phyloP scores from a whole-genome alignment of 2,888 invertebrate genomes.

The Xanthostigma xanthostigma region DNA sequence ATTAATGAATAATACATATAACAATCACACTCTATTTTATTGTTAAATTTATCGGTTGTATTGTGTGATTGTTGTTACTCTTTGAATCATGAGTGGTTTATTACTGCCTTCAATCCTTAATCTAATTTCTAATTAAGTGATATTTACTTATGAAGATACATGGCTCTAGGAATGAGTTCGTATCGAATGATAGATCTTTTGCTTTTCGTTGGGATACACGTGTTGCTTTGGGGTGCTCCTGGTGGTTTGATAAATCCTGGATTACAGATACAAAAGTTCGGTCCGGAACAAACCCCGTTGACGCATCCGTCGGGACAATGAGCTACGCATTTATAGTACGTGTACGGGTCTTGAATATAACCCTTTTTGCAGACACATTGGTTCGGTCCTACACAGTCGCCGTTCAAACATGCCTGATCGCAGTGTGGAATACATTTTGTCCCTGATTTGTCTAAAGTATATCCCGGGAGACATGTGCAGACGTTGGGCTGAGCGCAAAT shows the following conservation, averaged over 20 bases:
- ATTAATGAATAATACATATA: too few species aligned
- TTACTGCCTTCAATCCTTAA: too few species aligned
- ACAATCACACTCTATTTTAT: too few species aligned
- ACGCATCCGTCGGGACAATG: slow-evolving; percentile 54
- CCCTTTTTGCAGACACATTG: slow-evolving; percentile 23
- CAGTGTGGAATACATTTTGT: slow-evolving; percentile 28
- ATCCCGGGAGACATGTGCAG: slow-evolving; percentile 17
- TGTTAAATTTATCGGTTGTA: too few species aligned
- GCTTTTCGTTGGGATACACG: slow-evolving; percentile 30
- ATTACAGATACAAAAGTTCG: slow-evolving; percentile 60
- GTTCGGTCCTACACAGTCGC: slow-evolving; percentile 27
- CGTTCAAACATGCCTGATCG: slow-evolving; percentile 37
- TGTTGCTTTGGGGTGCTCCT: slow-evolving; percentile 43
- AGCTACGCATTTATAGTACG: slow-evolving; percentile 31
- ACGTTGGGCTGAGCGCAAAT: slow-evolving; percentile 34
- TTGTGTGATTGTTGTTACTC: too few species aligned
- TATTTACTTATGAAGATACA: too few species aligned
- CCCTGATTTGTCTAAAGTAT: slow-evolving; percentile 23
- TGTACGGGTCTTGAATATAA: slow-evolving; percentile 14
- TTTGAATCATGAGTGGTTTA: too few species aligned
- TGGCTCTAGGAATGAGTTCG: too few species aligned
- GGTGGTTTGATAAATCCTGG: slow-evolving; percentile 48
- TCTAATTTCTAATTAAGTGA: too few species aligned
- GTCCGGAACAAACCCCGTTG: slow-evolving; percentile 57
- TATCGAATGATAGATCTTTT: too few species aligned